phyloP scores from a whole-genome alignment of 1,140 invertebrate species.

The Drosophila lacteicornis region DNA sequence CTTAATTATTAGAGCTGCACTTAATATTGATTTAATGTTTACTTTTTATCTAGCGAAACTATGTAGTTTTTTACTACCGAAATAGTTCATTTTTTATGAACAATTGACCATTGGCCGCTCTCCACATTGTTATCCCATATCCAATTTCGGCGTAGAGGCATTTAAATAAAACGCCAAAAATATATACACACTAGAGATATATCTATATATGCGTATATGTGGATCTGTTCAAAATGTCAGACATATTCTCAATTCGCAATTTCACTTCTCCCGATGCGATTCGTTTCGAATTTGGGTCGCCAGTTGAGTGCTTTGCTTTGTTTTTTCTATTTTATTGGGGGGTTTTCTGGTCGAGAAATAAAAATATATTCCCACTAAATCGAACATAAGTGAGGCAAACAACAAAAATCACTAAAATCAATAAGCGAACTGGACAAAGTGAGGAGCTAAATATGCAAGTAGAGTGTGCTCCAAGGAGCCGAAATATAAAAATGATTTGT shows the following conservation, averaged over 20 bases:
- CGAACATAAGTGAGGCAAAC: constrained; percentile 20
- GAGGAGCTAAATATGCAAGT: constrained; percentile 7
- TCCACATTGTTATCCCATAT: constrained; percentile 27
- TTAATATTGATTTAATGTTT: background rate
- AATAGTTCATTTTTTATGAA: constrained; percentile 39
- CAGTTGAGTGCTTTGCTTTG: constrained; percentile 24
- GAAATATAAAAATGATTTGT: constrained; percentile 45
- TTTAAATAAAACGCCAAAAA: constrained; percentile 16
- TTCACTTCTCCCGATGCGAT: background rate
- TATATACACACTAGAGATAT: too few relatives aligned
- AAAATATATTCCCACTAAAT: constrained; percentile 12
- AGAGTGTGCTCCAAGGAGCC: constrained; percentile 11
- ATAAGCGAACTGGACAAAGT: constrained; percentile 18
- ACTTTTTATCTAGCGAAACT: background rate
- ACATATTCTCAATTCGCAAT: constrained; percentile 16
- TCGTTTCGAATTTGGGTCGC: constrained; percentile 8
- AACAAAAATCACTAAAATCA: constrained; percentile 28
- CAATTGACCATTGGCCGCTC: constrained; percentile 24
- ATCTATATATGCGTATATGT: background rate
- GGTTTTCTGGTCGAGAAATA: background rate
- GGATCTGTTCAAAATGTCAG: constrained; percentile 2
- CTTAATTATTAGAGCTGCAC: too few relatives aligned
- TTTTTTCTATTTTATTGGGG: background rate
- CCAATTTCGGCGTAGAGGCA: constrained; percentile 12
- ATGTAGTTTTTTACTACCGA: background rate